These are phyloP conservation scores for Agonopterix heracliana DNA, from an alignment of 2,888 invertebrate genomes.

Conservation along the genomic window DNA sequence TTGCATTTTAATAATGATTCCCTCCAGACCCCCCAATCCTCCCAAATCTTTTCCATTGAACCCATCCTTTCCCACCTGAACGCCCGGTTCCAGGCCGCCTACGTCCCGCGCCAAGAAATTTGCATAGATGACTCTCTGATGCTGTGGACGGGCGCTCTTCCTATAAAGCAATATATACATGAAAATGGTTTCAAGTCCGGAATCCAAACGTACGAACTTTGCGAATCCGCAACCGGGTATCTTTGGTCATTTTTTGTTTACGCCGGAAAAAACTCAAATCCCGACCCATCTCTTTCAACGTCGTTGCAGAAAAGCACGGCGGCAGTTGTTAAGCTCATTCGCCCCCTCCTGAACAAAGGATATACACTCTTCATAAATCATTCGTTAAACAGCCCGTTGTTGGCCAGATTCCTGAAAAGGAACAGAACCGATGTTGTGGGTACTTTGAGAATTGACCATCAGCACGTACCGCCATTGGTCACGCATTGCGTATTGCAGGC, in stretches of 20 bases:
- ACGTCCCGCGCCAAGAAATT: slow-evolving; percentile 6
- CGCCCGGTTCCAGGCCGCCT: slow-evolving; percentile 1
- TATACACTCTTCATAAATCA: slow-evolving; percentile 7
- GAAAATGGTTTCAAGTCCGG: slow-evolving; percentile 12
- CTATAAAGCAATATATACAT: slow-evolving; percentile 12
- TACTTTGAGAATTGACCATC: slow-evolving; percentile 5
- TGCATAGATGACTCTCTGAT: slow-evolving; percentile 16
- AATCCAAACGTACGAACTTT: slow-evolving; percentile 15
- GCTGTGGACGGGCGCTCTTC: slow-evolving; percentile 16
- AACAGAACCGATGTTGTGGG: slow-evolving; percentile 16
- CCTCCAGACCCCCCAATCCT: neutral
- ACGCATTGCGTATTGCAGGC: neutral
- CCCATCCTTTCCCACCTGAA: slow-evolving; percentile 12
- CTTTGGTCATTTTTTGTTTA: slow-evolving; percentile 15
- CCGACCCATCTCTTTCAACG: neutral
- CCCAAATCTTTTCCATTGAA: slow-evolving; percentile 4
- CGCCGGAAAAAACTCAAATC: slow-evolving; percentile 1
- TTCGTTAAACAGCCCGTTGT: slow-evolving; percentile 9
- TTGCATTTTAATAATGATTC: slow-evolving; percentile 16
- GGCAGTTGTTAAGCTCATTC: neutral
- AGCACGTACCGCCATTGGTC: slow-evolving; percentile 4
- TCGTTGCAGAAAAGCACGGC: neutral
- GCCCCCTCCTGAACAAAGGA: neutral
- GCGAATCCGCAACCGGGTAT: slow-evolving; percentile 15
- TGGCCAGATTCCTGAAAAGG: slow-evolving; percentile 11